A percentile compares a stretch with the other conserved stretches of the same genome.
Evolutionary conservation across 2,888 invertebrate genomes (phyloP).

Genomic region (Hyposoter didymator): DNA sequence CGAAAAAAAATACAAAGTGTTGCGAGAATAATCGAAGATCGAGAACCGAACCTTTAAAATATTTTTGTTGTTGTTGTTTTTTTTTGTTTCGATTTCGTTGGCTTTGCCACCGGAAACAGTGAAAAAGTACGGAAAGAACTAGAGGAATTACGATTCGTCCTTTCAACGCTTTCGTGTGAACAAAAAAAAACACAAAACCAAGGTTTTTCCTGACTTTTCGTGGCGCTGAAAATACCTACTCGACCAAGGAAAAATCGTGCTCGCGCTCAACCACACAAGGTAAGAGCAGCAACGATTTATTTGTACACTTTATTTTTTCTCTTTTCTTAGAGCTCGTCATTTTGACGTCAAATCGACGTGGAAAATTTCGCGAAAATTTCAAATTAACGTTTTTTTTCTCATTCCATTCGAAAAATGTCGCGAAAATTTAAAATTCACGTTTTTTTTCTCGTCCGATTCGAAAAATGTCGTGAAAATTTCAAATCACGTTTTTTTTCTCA

Average conservation of each 20-base stretch:
- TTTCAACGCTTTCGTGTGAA: constrained; percentile 12
- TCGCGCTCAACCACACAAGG: constrained; percentile 33
- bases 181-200: constrained; percentile 1
- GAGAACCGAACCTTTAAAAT: constrained; percentile 8
- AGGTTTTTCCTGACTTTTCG: constrained; percentile 42
- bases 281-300: constrained; percentile 42
- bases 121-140: constrained; percentile 23
- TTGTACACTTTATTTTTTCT: not conserved
- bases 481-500: too few species aligned
- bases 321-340: constrained; percentile 3
- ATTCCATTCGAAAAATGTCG: too few species aligned
- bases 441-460: too few species aligned
- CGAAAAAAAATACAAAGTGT: constrained; percentile 2
- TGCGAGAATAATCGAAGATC: constrained; percentile 19
- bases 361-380: not conserved
- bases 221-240: not conserved
- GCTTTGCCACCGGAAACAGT: constrained; percentile 35
- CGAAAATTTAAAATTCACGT: too few species aligned
- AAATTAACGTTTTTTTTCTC: too few species aligned
- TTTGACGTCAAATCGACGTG: not conserved
- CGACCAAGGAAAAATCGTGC: constrained; percentile 27
- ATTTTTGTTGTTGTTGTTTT: not conserved
- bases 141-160: constrained; percentile 26
- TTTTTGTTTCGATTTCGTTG: not conserved
- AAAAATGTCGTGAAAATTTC: too few species aligned